Evolutionary conservation across 2,113 vertebrate species (phyloP), one percentile per base, ranked within the genome.

Genomic region (Cyrtonyx montezumae): DNA sequence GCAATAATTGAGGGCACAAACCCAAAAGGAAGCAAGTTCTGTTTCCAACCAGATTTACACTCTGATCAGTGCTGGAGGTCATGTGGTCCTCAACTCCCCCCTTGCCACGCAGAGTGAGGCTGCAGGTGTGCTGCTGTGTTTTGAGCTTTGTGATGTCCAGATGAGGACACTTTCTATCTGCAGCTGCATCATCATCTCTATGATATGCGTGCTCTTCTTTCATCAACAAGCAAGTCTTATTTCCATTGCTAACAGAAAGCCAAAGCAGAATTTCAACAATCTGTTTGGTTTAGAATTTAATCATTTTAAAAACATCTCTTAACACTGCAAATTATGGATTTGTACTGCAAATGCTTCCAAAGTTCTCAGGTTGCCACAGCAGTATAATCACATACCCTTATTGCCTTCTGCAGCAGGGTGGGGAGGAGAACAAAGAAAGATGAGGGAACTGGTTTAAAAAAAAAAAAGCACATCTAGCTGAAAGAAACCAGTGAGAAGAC

Each of bases 1-100:
- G 40, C 42, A 42, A 46, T 91, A 92, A 91, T 59, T 87, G 88
- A 94, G 55, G 32, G 25, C 45, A 91, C 49, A 85, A 87, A 82
- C 34, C 15, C 42, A 32, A 91, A 88, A 56, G 0, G 1, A 34
- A 93, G 42, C 28, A 65, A 88, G 26, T 56, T 53, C 36, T 4
- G 2, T 65, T 94, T 95, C 63, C 71, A 75, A 53, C 49, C 61
- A 61, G n/a, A 80, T 94, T 83, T 80, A 83, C 65, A 55, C 59
- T 87, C 3, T 28, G 36, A 0, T 87, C 43, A 8, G 14, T 87
- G 55, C 51, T 77, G 56, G 26, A 89, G 46, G 26, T 83, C 46
- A 22, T 23, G 14, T 30, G 43, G 48, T 71, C 48, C 28, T 68
- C 48, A 53, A 66, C n/a, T 74, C 65, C 55, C 56, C 80, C 77